Conservation (phyloP, 2,113 vertebrate genomes). For the Lagopus muta region DNA sequence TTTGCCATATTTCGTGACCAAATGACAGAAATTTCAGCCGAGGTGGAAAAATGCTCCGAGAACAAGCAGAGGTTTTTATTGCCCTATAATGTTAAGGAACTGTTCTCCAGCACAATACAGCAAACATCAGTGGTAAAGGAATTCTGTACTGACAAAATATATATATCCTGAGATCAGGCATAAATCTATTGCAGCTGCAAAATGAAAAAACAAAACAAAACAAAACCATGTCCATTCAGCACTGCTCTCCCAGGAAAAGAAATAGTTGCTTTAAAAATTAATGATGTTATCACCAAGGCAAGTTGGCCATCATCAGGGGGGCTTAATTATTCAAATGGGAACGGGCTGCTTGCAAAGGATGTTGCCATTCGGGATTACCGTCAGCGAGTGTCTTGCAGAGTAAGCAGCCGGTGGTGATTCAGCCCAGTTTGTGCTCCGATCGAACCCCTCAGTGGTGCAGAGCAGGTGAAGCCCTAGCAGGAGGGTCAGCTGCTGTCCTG, state of each 20-base stretch:
- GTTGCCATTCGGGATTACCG: not conserved
- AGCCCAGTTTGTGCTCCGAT: not conserved
- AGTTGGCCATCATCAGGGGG: not conserved
- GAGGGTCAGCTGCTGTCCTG: not conserved
- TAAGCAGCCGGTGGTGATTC: not conserved
- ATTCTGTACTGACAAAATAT: not conserved
- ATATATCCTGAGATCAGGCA: not conserved
- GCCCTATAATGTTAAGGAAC: not conserved
- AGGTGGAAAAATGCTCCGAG: not conserved
- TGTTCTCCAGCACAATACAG: not conserved
- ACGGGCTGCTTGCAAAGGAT: not conserved
- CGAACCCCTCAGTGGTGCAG: not conserved
- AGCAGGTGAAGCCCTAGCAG: not conserved
- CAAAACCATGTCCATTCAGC: not conserved
- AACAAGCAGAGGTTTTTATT: not conserved
- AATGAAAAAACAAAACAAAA: not conserved
- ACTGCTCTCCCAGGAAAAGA: slow-evolving; percentile 2
- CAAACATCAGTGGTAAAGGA: not conserved
- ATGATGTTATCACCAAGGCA: not conserved
- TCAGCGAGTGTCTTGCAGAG: not conserved
- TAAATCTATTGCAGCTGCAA: not conserved
- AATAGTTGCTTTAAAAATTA: not conserved
- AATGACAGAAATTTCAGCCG: not conserved
- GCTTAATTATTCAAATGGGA: not conserved
- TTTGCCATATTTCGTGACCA: not conserved